A percentile compares a stretch with the other conserved stretches of the same genome.
These are phyloP conservation scores for Typhlomys cinereus DNA, from an alignment of 2,113 vertebrate species.

Conservation along the genomic window DNA sequence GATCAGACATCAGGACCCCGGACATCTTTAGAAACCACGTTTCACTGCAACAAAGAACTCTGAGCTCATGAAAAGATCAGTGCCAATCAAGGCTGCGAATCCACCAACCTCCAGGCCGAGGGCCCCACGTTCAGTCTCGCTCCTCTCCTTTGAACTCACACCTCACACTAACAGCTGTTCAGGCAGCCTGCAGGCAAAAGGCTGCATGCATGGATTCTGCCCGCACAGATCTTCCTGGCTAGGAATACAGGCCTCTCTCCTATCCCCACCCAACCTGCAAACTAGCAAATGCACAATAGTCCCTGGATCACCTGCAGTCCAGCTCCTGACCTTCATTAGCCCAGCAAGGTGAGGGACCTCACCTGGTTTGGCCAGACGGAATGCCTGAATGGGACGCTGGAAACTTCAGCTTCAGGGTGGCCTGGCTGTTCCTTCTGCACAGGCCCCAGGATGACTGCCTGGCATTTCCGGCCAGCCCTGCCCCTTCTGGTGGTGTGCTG, in stretches of 20 bases:
- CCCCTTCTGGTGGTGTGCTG: conserved; percentile 14
- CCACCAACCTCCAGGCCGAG: rapidly evolving
- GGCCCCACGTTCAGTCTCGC: neutral
- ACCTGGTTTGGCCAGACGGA: neutral
- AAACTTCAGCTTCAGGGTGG: conserved; percentile 16
- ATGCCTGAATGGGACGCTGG: neutral
- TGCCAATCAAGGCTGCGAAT: neutral
- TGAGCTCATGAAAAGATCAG: neutral
- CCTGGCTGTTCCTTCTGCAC: conserved; percentile 44
- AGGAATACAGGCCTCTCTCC: neutral
- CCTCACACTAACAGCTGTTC: neutral
- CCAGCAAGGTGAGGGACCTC: neutral
- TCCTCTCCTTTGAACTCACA: neutral
- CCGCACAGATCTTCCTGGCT: neutral
- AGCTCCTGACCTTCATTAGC: neutral
- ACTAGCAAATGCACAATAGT: neutral
- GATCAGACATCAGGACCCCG: neutral
- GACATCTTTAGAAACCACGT: neutral
- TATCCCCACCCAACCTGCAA: neutral
- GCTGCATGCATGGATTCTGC: neutral
- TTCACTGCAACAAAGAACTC: neutral
- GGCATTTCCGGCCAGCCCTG: conserved; percentile 13
- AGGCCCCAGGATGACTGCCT: neutral
- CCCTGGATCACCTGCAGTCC: neutral
- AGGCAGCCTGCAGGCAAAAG: neutral